Evolutionary conservation across 1,140 invertebrate genomes (phyloP), one percentile per base, ranked within the genome.

Genomic region (Wasmannia auropunctata): DNA sequence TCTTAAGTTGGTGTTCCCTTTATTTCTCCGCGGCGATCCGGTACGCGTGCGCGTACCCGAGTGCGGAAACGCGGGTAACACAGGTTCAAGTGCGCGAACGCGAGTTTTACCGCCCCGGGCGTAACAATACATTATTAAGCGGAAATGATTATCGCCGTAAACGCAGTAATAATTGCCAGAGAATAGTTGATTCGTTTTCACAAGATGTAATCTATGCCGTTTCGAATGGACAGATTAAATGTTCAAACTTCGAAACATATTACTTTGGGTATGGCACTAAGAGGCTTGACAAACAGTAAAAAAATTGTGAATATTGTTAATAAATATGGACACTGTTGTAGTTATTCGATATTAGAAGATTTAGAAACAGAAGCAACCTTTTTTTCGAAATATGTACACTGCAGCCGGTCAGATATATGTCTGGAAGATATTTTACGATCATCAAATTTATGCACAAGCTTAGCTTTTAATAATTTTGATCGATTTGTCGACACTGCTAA

Each of bases 151-250:
- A 16, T 63, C 58, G 76, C 3, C 62, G 60, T 49, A 79, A 51
- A 49, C 16, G 43, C 0, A 79, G 60, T 62, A 31, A 3, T 25
- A 1, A 65, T 7, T 46, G 40, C 22, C 10, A 79, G 1, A 43
- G 62, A 65, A 46, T 49, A 49, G 22, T 14, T 60, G 14, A 65
- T 25, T 80, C 76, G 43, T 22, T 90, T 51, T n/a, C 80, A 28
- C 70, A 74, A 43, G 92, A 90, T 85, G 40, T 75, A 11, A 86
- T 90, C 43, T 54, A 86, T 62, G 40, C 16, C 6, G 37, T 70
- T 4, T 5, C 19, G 28, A 58, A 83, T 72, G 67, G 67, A 31
- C 2, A 16, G 25, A 46, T 83, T n/a, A 83, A 83, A 43, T 19
- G n/a, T n/a, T n/a, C n/a, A n/a, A n/a, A n/a, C 65, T 19, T 46